phyloP scores from a whole-genome alignment of 2,113 vertebrate genomes.

The Pristiophorus japonicus region DNA sequence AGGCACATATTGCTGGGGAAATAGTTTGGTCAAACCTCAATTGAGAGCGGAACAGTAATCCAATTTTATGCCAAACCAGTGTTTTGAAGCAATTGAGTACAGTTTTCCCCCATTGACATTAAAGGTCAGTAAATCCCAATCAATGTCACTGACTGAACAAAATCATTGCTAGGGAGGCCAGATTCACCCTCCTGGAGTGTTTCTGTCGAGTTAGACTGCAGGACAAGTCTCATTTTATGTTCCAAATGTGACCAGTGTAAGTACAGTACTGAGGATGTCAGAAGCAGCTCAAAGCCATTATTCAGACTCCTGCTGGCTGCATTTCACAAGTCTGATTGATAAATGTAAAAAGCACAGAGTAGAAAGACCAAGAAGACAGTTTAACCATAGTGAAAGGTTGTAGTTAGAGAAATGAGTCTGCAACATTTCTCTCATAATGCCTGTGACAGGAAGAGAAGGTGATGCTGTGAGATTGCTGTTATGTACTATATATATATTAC shows the following conservation, averaged over 20 bases:
- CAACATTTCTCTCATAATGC: neutral
- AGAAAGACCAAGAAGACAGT: neutral
- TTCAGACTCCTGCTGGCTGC: neutral
- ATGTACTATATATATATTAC: neutral
- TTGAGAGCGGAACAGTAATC: neutral
- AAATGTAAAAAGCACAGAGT: neutral
- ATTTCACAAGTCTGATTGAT: neutral
- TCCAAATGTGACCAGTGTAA: neutral
- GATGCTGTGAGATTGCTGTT: neutral
- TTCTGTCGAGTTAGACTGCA: neutral
- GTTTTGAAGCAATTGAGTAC: neutral
- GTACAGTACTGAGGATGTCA: neutral
- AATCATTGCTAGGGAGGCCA: neutral
- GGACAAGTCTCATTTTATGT: neutral
- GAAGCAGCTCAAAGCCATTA: neutral
- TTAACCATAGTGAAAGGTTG: neutral
- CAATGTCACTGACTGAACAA: neutral
- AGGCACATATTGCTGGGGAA: neutral
- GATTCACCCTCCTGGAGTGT: neutral
- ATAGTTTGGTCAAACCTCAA: neutral
- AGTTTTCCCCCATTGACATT: neutral
- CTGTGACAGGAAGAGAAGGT: neutral
- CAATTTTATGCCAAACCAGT: neutral
- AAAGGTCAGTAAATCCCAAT: neutral
- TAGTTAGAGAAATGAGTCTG: neutral